These are phyloP conservation scores for Clarias magur DNA, from an alignment of 2,113 vertebrate genomes.

Conservation along the genomic window DNA sequence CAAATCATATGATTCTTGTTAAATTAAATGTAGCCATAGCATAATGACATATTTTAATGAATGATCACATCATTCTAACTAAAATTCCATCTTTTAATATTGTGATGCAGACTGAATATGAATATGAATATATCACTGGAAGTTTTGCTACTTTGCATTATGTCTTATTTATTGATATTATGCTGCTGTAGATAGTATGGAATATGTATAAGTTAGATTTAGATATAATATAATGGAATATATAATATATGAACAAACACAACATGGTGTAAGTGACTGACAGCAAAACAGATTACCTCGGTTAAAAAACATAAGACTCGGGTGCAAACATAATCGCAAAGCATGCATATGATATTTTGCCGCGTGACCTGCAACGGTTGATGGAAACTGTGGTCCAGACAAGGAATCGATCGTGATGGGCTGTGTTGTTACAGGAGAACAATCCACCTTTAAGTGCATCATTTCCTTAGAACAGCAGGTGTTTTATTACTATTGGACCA, in stretches of 20 bases:
- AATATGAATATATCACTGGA: background rate
- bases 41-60: background rate
- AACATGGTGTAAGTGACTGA: too few species aligned
- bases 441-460: background rate
- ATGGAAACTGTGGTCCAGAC: too few species aligned
- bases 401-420: background rate
- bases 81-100: background rate
- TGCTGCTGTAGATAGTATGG: background rate
- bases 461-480: background rate
- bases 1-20: background rate
- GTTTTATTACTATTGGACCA: background rate
- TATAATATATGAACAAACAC: too few species aligned
- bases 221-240: too few species aligned
- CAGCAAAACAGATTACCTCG: too few species aligned
- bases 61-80: background rate
- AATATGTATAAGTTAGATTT: background rate
- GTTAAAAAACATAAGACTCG: too few species aligned
- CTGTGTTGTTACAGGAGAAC: background rate
- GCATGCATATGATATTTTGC: too few species aligned
- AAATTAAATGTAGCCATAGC: background rate
- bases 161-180: background rate
- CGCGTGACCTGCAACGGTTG: too few species aligned
- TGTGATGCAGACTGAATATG: background rate
- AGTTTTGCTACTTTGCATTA: background rate
- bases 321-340: too few species aligned